Conservation (phyloP, 2,113 vertebrate species). For the Elachura formosa region DNA sequence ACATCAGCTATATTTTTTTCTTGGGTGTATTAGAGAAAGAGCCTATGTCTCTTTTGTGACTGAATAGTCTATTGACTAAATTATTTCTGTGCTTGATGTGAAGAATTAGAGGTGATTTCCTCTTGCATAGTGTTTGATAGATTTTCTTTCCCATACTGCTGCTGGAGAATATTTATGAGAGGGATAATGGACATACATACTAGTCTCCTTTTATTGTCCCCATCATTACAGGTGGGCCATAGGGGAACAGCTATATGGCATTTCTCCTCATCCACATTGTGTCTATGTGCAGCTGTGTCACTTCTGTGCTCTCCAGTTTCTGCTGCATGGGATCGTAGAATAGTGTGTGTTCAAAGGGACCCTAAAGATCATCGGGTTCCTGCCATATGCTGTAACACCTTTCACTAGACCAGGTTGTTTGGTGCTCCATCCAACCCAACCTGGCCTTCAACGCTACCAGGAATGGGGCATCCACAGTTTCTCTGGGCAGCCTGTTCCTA, state of each 20-base stretch:
- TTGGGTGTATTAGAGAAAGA: not conserved
- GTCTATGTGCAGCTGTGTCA: not conserved
- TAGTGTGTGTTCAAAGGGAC: not conserved
- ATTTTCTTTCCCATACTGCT: not conserved
- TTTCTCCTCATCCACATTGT: not conserved
- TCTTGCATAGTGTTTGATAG: not conserved
- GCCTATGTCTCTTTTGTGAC: not conserved
- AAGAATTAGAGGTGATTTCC: not conserved
- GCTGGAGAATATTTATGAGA: not conserved
- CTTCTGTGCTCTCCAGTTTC: not conserved
- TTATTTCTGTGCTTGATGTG: not conserved
- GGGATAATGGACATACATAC: not conserved
- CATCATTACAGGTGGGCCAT: fast-evolving
- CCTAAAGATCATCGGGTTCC: too few relatives aligned
- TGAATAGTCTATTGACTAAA: not conserved
- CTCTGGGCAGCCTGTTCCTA: not conserved
- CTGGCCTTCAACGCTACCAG: not conserved
- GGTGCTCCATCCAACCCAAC: not conserved
- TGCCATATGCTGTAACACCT: not conserved
- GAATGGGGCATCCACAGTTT: not conserved
- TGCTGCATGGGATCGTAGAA: not conserved
- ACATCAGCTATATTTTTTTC: not conserved
- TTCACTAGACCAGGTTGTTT: not conserved
- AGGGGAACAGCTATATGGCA: not conserved
- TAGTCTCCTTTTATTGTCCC: not conserved